phyloP scores from a whole-genome alignment of 2,113 vertebrate genomes.

The Menidia beryllina region DNA sequence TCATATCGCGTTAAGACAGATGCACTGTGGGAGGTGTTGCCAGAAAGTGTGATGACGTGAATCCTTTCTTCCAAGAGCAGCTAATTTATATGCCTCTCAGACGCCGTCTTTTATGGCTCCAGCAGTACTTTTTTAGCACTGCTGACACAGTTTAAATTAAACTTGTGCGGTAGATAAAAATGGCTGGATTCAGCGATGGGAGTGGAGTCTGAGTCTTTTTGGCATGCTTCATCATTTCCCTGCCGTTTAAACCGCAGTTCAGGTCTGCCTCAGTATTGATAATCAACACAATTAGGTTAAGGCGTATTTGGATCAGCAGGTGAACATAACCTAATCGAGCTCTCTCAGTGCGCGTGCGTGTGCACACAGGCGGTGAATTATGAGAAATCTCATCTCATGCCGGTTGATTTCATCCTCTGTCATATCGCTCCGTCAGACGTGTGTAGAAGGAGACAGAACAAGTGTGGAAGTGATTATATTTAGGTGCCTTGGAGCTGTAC shows the following conservation, averaged over 20 bases:
- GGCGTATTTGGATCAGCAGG: constrained; percentile 22
- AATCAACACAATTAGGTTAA: constrained; percentile 46
- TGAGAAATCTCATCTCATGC: constrained; percentile 31
- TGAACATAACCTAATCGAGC: constrained; percentile 18
- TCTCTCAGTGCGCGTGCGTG: neutral
- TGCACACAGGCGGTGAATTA: constrained; percentile 16
- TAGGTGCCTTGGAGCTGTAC: constrained; percentile 54
- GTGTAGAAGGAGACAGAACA: constrained; percentile 49
- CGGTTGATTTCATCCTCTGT: constrained; percentile 32
- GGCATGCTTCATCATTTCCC: constrained; percentile 38
- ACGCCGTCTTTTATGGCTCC: constrained; percentile 51
- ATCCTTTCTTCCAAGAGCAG: constrained; percentile 54
- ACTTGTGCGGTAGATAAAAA: constrained; percentile 39
- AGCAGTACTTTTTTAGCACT: constrained; percentile 54
- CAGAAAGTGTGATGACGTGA: constrained; percentile 62
- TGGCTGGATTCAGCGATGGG: constrained; percentile 25
- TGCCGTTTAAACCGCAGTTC: constrained; percentile 34
- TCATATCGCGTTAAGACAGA: constrained; percentile 74
- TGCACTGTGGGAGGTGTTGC: constrained; percentile 62
- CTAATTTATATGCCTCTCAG: constrained; percentile 72
- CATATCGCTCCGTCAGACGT: constrained; percentile 60
- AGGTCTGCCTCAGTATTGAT: constrained; percentile 33
- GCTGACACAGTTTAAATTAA: constrained; percentile 69
- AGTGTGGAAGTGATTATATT: constrained; percentile 59
- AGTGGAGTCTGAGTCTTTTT: constrained; percentile 40